phyloP scores from a whole-genome alignment of 2,888 invertebrate species.

The Idaea biselata region DNA sequence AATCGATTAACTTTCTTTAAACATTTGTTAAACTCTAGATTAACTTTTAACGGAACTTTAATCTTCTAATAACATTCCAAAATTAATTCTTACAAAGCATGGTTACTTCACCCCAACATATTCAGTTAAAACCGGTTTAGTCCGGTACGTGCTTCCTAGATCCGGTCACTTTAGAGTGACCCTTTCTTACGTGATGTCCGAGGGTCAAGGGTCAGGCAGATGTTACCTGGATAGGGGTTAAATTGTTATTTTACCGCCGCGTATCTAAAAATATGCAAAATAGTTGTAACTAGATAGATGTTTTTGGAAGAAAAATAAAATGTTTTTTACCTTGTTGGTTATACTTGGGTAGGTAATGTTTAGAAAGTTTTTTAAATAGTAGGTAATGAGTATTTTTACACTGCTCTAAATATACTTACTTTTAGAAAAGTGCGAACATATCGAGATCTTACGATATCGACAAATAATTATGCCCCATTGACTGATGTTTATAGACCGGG shows the following conservation, averaged over 20 bases:
- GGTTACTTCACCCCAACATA: conserved; percentile 22
- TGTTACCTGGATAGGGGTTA: conserved; percentile 33
- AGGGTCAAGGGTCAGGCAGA: conserved; percentile 62
- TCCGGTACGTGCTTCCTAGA: conserved; percentile 48
- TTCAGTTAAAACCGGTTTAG: conserved; percentile 44
- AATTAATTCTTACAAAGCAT: conserved; percentile 22
- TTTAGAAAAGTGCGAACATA: no score
- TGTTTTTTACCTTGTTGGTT: not conserved
- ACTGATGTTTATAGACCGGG: no score
- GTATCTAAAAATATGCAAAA: conserved; percentile 1
- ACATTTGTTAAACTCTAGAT: no score
- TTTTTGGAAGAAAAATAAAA: not conserved
- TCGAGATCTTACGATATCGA: no score
- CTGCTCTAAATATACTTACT: no score
- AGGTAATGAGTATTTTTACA: no score
- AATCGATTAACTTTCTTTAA: no score
- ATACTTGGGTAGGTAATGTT: no score
- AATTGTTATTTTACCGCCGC: not conserved
- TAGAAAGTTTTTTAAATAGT: no score
- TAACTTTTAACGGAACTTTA: not conserved
- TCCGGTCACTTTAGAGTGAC: conserved; percentile 68
- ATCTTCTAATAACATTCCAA: conserved; percentile 5
- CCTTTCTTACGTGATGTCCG: conserved; percentile 61
- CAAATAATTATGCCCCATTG: no score
- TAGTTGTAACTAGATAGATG: not conserved